Evolutionary conservation across 2,888 invertebrate species (phyloP).

Genomic region (Drosophila affinis): DNA sequence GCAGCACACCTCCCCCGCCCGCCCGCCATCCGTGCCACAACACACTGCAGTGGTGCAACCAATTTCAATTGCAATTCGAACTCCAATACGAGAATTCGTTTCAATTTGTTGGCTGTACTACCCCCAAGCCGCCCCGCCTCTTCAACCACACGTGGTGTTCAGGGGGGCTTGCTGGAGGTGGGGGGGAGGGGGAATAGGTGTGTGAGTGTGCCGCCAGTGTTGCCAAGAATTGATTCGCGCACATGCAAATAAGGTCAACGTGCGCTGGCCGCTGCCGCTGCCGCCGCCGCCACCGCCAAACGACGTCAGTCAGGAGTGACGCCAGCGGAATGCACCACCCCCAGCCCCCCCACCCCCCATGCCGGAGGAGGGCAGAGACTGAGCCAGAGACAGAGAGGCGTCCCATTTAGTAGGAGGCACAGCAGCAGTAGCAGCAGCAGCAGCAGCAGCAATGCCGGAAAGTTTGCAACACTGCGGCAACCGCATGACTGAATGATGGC

Average conservation of each 20-base stretch:
- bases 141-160: conserved; percentile 57
- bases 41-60: conserved; percentile 50
- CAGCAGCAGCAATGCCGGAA: conserved; percentile 41
- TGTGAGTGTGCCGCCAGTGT: conserved; percentile 4
- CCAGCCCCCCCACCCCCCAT: conserved; percentile 7
- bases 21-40: neutral
- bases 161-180: neutral
- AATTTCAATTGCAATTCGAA: conserved; percentile 80
- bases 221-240: conserved; percentile 77
- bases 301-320: conserved; percentile 56
- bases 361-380: neutral
- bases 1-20: neutral
- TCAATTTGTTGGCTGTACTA: conserved; percentile 72
- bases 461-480: conserved; percentile 62
- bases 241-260: conserved; percentile 79
- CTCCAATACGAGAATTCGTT: conserved; percentile 79
- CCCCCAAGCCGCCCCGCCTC: conserved; percentile 33
- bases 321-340: conserved; percentile 21
- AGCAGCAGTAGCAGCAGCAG: conserved; percentile 7
- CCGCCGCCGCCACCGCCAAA: conserved; percentile 47
- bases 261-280: conserved; percentile 57
- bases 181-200: conserved; percentile 7
- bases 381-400: neutral
- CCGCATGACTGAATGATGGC: conserved; percentile 51
- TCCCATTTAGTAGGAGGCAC: conserved; percentile 1